Evolutionary conservation across 2,888 invertebrate genomes (phyloP).

Genomic region (Gari tellinella): DNA sequence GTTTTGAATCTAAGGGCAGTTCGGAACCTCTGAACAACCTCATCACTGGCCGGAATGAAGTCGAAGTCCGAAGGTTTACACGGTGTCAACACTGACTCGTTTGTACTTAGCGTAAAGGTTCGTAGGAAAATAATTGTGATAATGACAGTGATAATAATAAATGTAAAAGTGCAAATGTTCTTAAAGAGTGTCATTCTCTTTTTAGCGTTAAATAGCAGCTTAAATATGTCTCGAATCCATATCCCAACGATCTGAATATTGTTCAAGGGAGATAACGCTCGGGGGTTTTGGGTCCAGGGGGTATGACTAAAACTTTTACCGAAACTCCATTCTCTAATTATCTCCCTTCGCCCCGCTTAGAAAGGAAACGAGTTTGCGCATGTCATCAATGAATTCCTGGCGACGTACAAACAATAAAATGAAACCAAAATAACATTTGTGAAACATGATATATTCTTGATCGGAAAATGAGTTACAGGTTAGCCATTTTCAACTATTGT

Average conservation of each 20-base stretch:
- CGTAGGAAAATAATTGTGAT: slow-evolving; percentile 57
- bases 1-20: slow-evolving; percentile 69
- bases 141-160: neutral
- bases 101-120: slow-evolving; percentile 65
- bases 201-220: neutral
- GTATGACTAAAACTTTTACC: too few relatives aligned
- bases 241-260: neutral
- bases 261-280: too few relatives aligned
- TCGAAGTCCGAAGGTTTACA: slow-evolving; percentile 71
- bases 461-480: slow-evolving; percentile 58
- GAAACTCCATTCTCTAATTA: neutral
- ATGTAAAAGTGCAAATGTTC: neutral
- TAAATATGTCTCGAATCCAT: neutral
- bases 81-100: slow-evolving; percentile 55
- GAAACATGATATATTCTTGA: slow-evolving; percentile 17
- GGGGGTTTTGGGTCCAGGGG: too few relatives aligned
- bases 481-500: neutral
- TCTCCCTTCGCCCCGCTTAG: slow-evolving; percentile 11
- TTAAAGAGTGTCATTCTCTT: slow-evolving; percentile 1
- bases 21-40: slow-evolving; percentile 65
- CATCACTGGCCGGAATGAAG: slow-evolving; percentile 67
- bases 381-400: slow-evolving; percentile 68
- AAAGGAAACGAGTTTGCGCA: slow-evolving; percentile 68
- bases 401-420: slow-evolving; percentile 63
- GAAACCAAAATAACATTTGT: slow-evolving; percentile 40